A percentile compares a stretch with the other conserved stretches of the same genome.
Evolutionary conservation across 1,140 invertebrate genomes (phyloP).

Genomic region (Heliothis virescens): DNA sequence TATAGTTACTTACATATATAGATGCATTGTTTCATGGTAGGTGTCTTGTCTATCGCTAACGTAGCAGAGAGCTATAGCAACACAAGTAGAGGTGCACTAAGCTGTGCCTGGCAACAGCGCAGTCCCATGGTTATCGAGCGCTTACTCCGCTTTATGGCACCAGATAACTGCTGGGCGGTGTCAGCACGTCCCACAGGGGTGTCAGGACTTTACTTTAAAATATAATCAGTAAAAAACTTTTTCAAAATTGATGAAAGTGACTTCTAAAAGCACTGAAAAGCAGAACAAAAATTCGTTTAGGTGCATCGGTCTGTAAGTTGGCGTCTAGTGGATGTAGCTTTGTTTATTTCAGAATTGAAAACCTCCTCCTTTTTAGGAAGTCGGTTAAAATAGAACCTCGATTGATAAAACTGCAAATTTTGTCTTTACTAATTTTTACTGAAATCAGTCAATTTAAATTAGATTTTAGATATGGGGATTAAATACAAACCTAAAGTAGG

Average conservation of each 20-base stretch:
- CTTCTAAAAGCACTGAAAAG: too few species aligned
- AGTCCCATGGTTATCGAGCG: constrained; percentile 34
- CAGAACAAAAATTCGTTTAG: neutral
- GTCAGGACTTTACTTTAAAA: too few species aligned
- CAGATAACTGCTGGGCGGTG: constrained; percentile 42
- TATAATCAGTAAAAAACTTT: neutral
- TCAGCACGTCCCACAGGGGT: too few species aligned
- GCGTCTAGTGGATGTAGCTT: neutral
- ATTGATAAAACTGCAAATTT: too few species aligned
- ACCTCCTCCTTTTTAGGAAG: too few species aligned
- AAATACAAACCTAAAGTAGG: too few species aligned
- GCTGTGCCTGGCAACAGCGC: neutral
- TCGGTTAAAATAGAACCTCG: too few species aligned
- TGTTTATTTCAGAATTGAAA: neutral
- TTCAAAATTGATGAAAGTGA: neutral
- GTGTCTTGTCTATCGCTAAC: constrained; percentile 4
- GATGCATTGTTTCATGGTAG: neutral
- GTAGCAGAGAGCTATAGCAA: neutral
- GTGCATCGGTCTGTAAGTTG: neutral
- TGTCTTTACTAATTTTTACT: too few species aligned
- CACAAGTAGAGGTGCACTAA: neutral
- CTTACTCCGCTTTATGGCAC: constrained; percentile 53
- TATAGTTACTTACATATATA: too few species aligned
- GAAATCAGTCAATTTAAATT: too few species aligned
- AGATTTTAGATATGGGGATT: too few species aligned